Percentiles rank a stretch among this genome's conserved stretches.
These are phyloP conservation scores for Latrodectus geometricus DNA, from an alignment of 1,140 invertebrate species.

Conservation along the genomic window DNA sequence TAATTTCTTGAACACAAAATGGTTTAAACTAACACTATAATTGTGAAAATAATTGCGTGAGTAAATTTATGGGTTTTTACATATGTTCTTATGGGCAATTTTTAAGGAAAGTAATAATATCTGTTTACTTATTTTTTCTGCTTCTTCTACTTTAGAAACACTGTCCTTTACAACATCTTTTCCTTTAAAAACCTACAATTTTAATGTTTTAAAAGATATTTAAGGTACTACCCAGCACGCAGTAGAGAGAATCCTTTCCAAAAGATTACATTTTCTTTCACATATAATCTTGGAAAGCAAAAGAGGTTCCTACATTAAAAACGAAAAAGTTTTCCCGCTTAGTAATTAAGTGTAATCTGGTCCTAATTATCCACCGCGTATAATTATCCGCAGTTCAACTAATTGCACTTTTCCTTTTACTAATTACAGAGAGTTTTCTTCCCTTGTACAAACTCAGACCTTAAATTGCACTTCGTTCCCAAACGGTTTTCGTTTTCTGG, in stretches of 20 bases:
- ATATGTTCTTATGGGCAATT: too few relatives aligned
- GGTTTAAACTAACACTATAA: too few relatives aligned
- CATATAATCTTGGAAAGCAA: background rate
- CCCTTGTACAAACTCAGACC: background rate
- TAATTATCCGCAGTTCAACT: conserved; percentile 52
- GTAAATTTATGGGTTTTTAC: too few relatives aligned
- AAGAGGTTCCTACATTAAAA: conserved; percentile 24
- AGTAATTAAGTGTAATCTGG: conserved; percentile 59
- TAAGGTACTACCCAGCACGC: conserved; percentile 21
- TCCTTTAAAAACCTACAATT: conserved; percentile 6
- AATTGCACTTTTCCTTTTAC: conserved; percentile 55
- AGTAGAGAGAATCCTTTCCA: background rate
- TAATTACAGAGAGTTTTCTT: conserved; percentile 37
- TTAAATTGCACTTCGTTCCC: conserved; percentile 19
- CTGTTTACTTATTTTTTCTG: too few relatives aligned
- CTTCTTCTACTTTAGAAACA: too few relatives aligned
- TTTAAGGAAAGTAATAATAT: too few relatives aligned
- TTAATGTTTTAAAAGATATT: conserved; percentile 37
- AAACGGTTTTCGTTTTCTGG: conserved; percentile 28
- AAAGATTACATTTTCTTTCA: conserved; percentile 19
- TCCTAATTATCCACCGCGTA: conserved; percentile 52
- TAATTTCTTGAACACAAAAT: too few relatives aligned
- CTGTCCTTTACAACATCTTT: background rate
- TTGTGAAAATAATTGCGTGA: too few relatives aligned
- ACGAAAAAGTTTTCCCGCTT: conserved; percentile 40